Evolutionary conservation across 2,888 invertebrate genomes (phyloP).

Genomic region (Hyppa rectilinea): DNA sequence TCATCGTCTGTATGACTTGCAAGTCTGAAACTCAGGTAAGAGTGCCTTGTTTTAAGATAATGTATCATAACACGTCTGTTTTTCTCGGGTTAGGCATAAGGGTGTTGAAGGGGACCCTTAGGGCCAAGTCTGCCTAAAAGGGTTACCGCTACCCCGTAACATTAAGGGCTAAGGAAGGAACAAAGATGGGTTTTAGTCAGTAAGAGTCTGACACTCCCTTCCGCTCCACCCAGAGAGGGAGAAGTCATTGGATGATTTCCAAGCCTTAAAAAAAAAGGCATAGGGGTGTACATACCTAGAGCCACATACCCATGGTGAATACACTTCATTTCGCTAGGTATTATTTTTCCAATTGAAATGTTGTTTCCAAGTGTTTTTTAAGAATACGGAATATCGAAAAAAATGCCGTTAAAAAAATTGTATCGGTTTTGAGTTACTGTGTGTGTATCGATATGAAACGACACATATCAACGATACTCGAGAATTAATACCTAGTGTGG

Average conservation of each 20-base stretch:
- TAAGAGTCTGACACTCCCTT: no score
- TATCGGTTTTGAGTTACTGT: not conserved
- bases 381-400: not conserved
- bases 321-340: not conserved
- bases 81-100: not conserved
- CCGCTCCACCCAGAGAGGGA: no score
- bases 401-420: not conserved
- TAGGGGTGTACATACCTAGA: not conserved
- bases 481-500: not conserved
- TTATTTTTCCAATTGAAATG: not conserved
- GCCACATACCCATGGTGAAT: no score
- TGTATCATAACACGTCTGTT: not conserved
- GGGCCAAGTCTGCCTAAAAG: no score
- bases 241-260: no score
- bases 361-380: not conserved
- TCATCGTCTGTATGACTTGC: constrained; percentile 92
- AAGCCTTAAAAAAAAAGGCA: no score
- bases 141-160: no score
- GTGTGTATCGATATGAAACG: not conserved
- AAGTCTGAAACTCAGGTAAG: constrained; percentile 92
- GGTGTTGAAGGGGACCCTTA: no score
- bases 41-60: not conserved
- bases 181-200: no score
- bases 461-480: not conserved
- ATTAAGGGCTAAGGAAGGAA: no score